Conservation (phyloP, 1,140 invertebrate species). For the Sycobia sp. region DNA sequence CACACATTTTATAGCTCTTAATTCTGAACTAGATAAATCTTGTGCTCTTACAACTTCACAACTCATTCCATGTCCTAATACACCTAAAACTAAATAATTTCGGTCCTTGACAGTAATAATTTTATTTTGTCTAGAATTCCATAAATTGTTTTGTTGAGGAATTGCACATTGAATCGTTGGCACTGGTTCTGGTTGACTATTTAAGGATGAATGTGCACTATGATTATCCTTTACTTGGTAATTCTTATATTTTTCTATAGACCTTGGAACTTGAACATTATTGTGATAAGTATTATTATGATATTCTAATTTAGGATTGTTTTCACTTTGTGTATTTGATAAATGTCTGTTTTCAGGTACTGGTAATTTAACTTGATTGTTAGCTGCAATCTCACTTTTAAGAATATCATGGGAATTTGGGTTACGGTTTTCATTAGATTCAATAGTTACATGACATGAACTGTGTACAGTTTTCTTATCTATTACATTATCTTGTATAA, state of each 20-base stretch:
- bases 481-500: background rate
- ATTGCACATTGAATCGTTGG: conserved; percentile 35
- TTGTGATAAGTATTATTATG: conserved; percentile 19
- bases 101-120: conserved; percentile 45
- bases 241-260: conserved; percentile 20
- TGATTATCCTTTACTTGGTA: conserved; percentile 15
- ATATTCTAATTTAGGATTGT: conserved; percentile 2
- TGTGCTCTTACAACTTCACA: conserved; percentile 65
- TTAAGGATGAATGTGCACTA: background rate
- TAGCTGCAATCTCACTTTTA: conserved; percentile 7
- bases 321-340: background rate
- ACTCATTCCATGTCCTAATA: conserved; percentile 67
- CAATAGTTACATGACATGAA: conserved; percentile 2
- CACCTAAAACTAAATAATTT: conserved; percentile 51
- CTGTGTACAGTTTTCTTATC: conserved; percentile 11
- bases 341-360: conserved; percentile 4
- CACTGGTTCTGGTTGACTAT: conserved; percentile 7
- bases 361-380: conserved; percentile 3
- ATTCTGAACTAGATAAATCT: conserved; percentile 56
- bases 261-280: conserved; percentile 8
- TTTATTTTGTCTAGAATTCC: conserved; percentile 28
- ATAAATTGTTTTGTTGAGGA: conserved; percentile 20
- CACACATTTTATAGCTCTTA: conserved; percentile 67
- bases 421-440: conserved; percentile 34
- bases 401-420: conserved; percentile 22